Conservation (phyloP, 2,113 vertebrate genomes). For the Actenoides hombroni region DNA sequence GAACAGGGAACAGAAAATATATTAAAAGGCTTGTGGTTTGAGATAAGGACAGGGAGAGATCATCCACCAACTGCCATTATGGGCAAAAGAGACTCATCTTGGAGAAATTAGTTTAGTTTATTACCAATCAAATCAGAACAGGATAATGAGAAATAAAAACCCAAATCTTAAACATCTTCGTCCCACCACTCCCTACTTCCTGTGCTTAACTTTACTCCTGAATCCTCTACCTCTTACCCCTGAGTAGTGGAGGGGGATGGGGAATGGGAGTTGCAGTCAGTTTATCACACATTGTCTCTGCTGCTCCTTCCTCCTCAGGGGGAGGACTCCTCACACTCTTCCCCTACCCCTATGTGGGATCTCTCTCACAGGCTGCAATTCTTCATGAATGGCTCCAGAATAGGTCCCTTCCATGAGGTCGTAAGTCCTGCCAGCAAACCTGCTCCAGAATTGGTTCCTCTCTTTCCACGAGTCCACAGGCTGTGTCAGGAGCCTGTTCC, state of each 20-base stretch:
- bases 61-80: neutral
- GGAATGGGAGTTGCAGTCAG: neutral
- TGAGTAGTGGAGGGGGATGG: neutral
- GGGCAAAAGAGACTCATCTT: neutral
- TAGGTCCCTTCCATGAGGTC: neutral
- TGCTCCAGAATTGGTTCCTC: neutral
- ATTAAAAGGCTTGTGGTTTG: neutral
- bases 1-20: neutral
- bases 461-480: neutral
- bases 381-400: neutral
- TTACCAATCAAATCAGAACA: neutral
- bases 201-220: neutral
- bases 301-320: neutral
- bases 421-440: neutral
- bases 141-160: neutral
- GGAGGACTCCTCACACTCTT: neutral
- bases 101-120: too few relatives aligned
- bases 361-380: neutral
- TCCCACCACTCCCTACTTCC: neutral
- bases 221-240: neutral
- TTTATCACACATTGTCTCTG: neutral
- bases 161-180: neutral
- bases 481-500: too few relatives aligned
- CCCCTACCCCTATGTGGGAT: neutral
- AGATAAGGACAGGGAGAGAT: neutral